Conservation (phyloP, 2,113 vertebrate genomes). For the Rhabdomys dilectus region DNA sequence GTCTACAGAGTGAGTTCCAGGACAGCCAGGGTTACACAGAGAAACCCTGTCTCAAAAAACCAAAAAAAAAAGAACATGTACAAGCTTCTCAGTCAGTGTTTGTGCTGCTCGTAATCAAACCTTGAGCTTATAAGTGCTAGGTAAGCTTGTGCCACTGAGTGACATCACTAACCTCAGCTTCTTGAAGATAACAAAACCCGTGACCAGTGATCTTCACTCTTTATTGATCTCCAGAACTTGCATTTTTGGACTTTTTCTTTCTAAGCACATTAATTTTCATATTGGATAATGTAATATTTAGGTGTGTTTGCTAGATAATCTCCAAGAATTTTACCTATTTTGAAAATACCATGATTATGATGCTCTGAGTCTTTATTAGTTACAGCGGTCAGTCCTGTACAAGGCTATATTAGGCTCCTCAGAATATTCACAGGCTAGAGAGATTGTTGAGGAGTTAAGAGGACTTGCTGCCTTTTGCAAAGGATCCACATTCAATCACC, state of each 20-base stretch:
- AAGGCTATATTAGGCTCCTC: constrained; percentile 40
- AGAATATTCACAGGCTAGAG: not conserved
- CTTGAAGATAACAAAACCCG: constrained; percentile 14
- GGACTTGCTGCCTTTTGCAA: not conserved
- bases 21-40: too few relatives aligned
- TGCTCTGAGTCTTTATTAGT: constrained; percentile 56
- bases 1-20: too few relatives aligned
- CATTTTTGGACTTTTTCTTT: constrained; percentile 34
- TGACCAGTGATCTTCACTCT: constrained; percentile 25
- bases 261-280: constrained; percentile 42
- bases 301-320: not conserved
- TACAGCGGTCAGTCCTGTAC: not conserved
- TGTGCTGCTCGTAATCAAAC: not conserved
- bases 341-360: constrained; percentile 35
- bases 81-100: not conserved
- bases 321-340: not conserved
- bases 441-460: not conserved
- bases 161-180: not conserved
- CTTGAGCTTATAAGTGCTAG: not conserved
- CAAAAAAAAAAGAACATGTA: not conserved
- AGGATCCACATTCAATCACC: not conserved
- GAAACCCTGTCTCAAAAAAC: too few relatives aligned
- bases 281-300: constrained; percentile 54
- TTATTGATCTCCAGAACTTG: constrained; percentile 25
- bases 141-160: not conserved